Evolutionary conservation across 2,797 vertebrate species (phyloP), one percentile per base, ranked within the genome.

Genomic region (Chiloscyllium punctatum): DNA sequence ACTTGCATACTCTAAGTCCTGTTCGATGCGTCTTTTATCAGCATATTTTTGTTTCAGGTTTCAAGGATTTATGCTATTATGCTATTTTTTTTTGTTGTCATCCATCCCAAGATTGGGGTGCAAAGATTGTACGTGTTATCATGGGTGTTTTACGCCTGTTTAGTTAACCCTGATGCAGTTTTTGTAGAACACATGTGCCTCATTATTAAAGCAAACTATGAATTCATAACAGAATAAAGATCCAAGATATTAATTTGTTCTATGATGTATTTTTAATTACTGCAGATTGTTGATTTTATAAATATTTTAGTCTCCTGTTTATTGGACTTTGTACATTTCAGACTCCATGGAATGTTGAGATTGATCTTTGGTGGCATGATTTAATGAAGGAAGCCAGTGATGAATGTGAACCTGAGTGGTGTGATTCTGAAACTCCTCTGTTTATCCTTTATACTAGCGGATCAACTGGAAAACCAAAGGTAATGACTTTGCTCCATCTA

Each of bases 371-470:
- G 97, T 99, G 99, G 99, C 98, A 99, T 30, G 96, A 98, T 42
- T 97, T 99, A 96, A 96, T 98, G 94, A 96, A 97, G 8, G 97
- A 97, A 9, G 98, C 97, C 66, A 98, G 98, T 4, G 97, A 97
- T 0, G 98, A 99, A 96, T 99, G 98, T 79, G 98, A 99, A n/a
- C 99, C 99, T 0, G 99, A 98, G 97, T 99, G 99, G 99, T 99
- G 99, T 5, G 98, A 98, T 0, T 98, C 99, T 0, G 99, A 99
- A 96, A 99, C 99, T 95, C 98, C 98, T 0, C 98, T 99, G 79
- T 99, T 99, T 97, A 98, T 99, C 96, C 98, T 99, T 86, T 99
- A 99, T 96, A 99, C 99, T 0, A 99, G 99, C 0, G 99, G 99
- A 95, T 99, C 99, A 1, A 99, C 99, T 0, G 99, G 99, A 21